Evolutionary conservation across 1,140 invertebrate species (phyloP), one percentile per base, ranked within the genome.

Genomic region (Listronotus oregonensis): DNA sequence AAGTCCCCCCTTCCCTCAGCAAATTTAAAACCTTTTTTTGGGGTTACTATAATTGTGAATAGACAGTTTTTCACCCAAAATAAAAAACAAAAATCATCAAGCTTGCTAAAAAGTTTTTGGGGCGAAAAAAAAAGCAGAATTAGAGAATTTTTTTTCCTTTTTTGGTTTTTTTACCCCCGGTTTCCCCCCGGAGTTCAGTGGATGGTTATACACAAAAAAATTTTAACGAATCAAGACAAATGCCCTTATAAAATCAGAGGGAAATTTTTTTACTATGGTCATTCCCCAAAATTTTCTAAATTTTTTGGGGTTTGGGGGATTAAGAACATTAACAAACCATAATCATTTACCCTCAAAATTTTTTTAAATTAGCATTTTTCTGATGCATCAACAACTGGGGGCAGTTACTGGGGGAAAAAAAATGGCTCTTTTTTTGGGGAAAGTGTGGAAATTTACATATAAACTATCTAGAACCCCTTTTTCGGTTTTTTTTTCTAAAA

Each of bases 301-400:
- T 75, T 77, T 37, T 58, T 75, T n/a, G n/a, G n/a, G n/a, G 34
- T 50, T 9, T 77, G 76, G 75, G 77, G 75, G 75, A 18, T 32
- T 27, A 27, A 27, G 5, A 27, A 27, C 5, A n/a, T 52, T 12
- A 72, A 73, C 57, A 67, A 64, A 37, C 11, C 15, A 62, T n/a
- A 54, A 43, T 49, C 18, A 47, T 39, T 12, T 32, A 7, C 18
- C 50, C 21, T 55, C 21, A 27, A 27, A 27, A 27, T 27, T 1
- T 27, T 54, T 55, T 4, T 56, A 5, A 4, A 56, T 6, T 50
- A 54, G 44, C 43, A 55, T 3, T 56, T 34, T 39, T 31, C 64
- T 4, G 56, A 66, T 34, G 55, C 64, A 2, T 66, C 64, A 5
- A 10, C 15, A 31, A 58, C 50, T 12, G 64, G 56, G 55, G 64